Base-by-base conservation (phyloP, 30 jellyfish, hydroid and myxozoan species). In the Aurelia coerulea region DNA sequence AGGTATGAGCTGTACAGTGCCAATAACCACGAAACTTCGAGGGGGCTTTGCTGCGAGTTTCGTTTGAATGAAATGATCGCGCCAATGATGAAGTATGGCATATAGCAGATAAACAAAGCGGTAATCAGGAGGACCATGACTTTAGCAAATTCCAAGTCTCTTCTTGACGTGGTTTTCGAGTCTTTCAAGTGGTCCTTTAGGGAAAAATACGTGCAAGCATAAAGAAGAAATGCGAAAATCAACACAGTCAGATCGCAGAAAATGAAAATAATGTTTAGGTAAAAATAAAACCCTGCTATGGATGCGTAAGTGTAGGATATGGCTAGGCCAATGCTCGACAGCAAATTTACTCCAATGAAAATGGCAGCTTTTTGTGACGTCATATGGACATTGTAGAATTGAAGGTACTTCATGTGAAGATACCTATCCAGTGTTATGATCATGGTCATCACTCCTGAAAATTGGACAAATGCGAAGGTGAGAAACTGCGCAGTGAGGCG, bases 341-440 rank as follows among this genome's bases (percentile, higher is more conserved):
- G 32, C 69, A 82, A 39, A 72, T 82, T 82, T 72, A 68, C 19
- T n/a, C 67, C 70, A 13, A 70, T 74, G 42, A 82, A 62, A 13
- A 72, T 34, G 33, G 50, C n/a, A 19, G 91, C 91, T 52, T 58
- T 68, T 49, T 15, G 17, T 37, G 19, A 63, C n/a, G 91, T 82
- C 91, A 82, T 82, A 71, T 82, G 65, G 32, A 37, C 19, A 46
- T 51, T 53, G 71, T 82, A 82, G 9, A 71, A 31, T 3, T 80
- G 70, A 11, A 82, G 81, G 65, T 82, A 82, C 85, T 58, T 82
- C 91, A 82, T 82, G 91, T 82, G 91, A 6, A 82, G 77, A 29
- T 49, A 82, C 16, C 91, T 50, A 53, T 82, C 91, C 62, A 82
- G 85, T 31, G 91, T 82, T 29, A 82, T 82, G 53, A 82, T 54